These are phyloP conservation scores for Labia minor DNA, from an alignment of 2,888 invertebrate genomes.

Conservation along the genomic window DNA sequence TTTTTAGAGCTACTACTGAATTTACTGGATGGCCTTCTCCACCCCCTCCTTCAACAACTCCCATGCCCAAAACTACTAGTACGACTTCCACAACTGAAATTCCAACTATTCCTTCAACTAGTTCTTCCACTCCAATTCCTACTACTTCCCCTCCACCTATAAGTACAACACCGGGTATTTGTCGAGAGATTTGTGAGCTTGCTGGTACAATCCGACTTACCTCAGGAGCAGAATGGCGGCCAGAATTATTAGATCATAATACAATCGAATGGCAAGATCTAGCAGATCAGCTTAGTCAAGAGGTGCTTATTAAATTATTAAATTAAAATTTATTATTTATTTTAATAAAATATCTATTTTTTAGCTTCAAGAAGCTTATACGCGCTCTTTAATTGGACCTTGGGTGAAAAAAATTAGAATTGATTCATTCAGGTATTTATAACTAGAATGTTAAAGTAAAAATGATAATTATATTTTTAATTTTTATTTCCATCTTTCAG, in stretches of 20 bases:
- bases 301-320: conserved; percentile 42
- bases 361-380: conserved; percentile 74
- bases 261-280: conserved; percentile 77
- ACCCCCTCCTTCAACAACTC: conserved; percentile 60
- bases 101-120: conserved; percentile 45
- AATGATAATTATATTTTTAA: not conserved
- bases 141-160: conserved; percentile 57
- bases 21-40: conserved; percentile 81
- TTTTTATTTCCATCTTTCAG: conserved; percentile 38
- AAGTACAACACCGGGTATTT: conserved; percentile 68
- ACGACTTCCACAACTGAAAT: conserved; percentile 49
- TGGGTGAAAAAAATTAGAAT: conserved; percentile 80
- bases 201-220: conserved; percentile 77
- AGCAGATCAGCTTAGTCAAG: conserved; percentile 67
- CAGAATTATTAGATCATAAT: conserved; percentile 74
- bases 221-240: conserved; percentile 71
- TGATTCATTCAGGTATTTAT: conserved; percentile 60
- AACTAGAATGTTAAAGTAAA: not conserved
- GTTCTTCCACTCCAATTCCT: conserved; percentile 53
- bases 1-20: conserved; percentile 65
- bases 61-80: conserved; percentile 47
- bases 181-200: conserved; percentile 67
- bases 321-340: not conserved
- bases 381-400: conserved; percentile 59
- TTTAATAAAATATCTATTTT: conserved; percentile 32